Conservation (phyloP, 30 jellyfish, hydroid and myxozoan genomes). For the Aurelia sp. region DNA sequence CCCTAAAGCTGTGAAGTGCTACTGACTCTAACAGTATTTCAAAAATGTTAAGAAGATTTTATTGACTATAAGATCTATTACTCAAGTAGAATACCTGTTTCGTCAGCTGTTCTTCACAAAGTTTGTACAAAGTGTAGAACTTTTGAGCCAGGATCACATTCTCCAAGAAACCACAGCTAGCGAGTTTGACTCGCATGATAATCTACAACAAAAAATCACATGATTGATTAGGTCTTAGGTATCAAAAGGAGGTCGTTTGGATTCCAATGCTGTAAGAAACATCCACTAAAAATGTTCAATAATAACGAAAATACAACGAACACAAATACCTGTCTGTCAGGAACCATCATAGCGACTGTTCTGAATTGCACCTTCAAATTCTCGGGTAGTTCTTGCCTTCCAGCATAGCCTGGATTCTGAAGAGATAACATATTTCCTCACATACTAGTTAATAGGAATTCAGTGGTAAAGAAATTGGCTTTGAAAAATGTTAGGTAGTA, state of each 20-base stretch:
- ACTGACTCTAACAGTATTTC: too few species aligned
- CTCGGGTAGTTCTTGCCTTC: conserved; percentile 97
- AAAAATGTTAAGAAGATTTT: too few species aligned
- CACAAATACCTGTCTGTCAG: conserved; percentile 88
- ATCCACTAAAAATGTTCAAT: too few species aligned
- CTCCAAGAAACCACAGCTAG: conserved; percentile 97
- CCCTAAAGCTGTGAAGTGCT: too few species aligned
- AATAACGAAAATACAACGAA: too few species aligned
- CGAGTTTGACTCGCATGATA: conserved; percentile 96
- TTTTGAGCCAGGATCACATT: conserved; percentile 95
- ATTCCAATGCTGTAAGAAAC: too few species aligned
- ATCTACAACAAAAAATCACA: conserved; percentile 31
- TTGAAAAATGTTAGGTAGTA: too few species aligned
- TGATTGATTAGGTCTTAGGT: not conserved
- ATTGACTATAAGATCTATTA: not conserved
- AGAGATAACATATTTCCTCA: not conserved
- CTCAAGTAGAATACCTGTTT: conserved; percentile 67
- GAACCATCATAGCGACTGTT: conserved; percentile 99
- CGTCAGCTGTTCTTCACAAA: conserved; percentile 97
- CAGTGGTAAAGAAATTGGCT: too few species aligned
- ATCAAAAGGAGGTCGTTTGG: too few species aligned
- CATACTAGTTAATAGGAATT: not conserved
- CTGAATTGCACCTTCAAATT: conserved; percentile 95
- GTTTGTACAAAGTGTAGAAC: conserved; percentile 89
- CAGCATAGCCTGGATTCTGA: conserved; percentile 99